A percentile compares a stretch with the other conserved stretches of the same genome.
Evolutionary conservation across 92 coral and sea anemone species (phyloP).

Genomic region (Micromussa lordhowensis): DNA sequence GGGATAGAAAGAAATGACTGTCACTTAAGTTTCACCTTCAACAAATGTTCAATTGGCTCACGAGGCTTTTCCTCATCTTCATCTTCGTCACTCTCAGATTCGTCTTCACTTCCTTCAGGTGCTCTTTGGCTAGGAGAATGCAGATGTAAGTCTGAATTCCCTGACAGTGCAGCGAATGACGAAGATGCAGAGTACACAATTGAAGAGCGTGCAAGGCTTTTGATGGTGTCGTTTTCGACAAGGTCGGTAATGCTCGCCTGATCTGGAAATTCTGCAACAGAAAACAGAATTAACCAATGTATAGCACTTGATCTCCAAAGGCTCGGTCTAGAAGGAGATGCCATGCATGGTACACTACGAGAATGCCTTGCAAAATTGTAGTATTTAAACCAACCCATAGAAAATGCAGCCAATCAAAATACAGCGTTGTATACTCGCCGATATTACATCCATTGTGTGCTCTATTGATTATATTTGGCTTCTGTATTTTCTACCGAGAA

Average conservation of each 20-base stretch:
- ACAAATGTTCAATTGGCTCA: constrained; percentile 18
- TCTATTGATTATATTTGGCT: too few species aligned
- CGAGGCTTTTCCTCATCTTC: background rate
- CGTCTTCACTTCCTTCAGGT: background rate
- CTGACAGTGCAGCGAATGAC: constrained; percentile 80
- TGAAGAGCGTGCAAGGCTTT: constrained; percentile 41
- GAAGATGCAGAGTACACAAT: constrained; percentile 66
- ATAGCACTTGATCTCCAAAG: too few species aligned
- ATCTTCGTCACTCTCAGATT: background rate
- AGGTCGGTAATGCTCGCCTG: constrained; percentile 1
- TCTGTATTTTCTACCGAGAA: too few species aligned
- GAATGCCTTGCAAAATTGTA: too few species aligned
- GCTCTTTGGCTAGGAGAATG: constrained; percentile 19
- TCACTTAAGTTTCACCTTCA: background rate
- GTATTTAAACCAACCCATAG: too few species aligned
- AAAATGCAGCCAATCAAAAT: too few species aligned
- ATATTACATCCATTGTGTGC: too few species aligned
- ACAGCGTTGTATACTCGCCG: too few species aligned
- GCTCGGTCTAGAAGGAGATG: too few species aligned
- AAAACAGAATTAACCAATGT: background rate
- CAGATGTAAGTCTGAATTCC: constrained; percentile 69
- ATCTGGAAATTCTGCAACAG: constrained; percentile 46
- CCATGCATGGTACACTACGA: too few species aligned
- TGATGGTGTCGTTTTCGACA: constrained; percentile 33
- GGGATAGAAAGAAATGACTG: too few species aligned